Evolutionary conservation across 2,113 vertebrate species (phyloP), one percentile per base, ranked within the genome.

Genomic region (Thalassoma bifasciatum): DNA sequence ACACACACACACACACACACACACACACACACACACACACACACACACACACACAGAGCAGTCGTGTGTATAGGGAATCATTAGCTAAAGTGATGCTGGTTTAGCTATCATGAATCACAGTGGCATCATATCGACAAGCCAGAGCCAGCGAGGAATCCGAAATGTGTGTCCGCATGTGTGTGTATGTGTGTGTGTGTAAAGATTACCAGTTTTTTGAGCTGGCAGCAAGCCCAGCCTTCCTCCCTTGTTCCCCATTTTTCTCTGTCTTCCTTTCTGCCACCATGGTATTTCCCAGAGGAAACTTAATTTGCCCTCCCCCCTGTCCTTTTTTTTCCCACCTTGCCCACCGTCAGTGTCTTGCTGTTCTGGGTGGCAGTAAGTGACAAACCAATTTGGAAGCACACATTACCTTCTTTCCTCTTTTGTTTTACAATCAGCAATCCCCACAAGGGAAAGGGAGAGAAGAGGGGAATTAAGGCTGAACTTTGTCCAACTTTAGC

Each of bases 71-170:
- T 83, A 83, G 89, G 79, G 89, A 91, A 92, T 92, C 91, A 91
- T 92, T 92, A 92, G 82, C 88, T 91, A 86, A 91, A 90, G 90
- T 92, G 90, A 92, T 90, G 87, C 89, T 90, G 89, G 82, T 87
- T 88, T 89, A 83, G 85, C 89, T 80, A 88, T 91, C 90, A 92
- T 92, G 91, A 92, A 92, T 92, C 91, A 91, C 82, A 87, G 89
- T 86, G 85, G 85, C 90, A 89, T 91, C 90, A 75, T 87, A 92
- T 92, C 77, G 90, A 91, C 91, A 92, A 86, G 89, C 84, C 67
- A 68, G 49, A 80, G 85, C 90, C 81, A 84, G 85, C 85, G 24
- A 74, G 77, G 88, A 91, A 88, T 91, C 85, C 52, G 21, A 82
- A 90, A 44, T 86, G 82, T 74, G 67, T 66, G 72, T 80, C 64